A percentile compares a stretch with the other conserved stretches of the same genome.
Conservation (phyloP, 1,140 invertebrate species). For the Metopolophium dirhodum region DNA sequence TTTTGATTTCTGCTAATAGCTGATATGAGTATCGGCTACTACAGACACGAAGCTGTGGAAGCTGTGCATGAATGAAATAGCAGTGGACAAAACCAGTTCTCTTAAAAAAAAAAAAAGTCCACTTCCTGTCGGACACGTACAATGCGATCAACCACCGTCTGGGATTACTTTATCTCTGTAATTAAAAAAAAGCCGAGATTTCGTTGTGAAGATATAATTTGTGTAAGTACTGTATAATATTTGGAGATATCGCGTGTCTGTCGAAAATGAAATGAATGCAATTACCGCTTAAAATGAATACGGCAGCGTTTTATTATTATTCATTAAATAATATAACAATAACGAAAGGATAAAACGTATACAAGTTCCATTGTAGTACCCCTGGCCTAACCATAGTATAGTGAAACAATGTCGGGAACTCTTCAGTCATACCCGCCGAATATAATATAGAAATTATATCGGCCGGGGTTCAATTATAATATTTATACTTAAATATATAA, state of each 20-base stretch:
- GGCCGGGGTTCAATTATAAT: not conserved
- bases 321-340: not conserved
- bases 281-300: slow-evolving; percentile 3
- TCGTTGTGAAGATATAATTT: slow-evolving; percentile 2
- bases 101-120: not conserved
- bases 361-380: not conserved
- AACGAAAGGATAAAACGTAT: not conserved
- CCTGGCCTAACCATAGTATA: not conserved
- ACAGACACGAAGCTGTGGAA: not conserved
- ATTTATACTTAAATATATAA: slow-evolving; percentile 8
- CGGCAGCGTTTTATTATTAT: slow-evolving; percentile 32
- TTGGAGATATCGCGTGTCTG: slow-evolving; percentile 35
- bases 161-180: not conserved
- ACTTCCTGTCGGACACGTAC: not conserved
- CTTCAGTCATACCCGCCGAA: slow-evolving; percentile 7
- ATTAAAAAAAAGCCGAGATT: slow-evolving; percentile 35
- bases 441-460: slow-evolving; percentile 50
- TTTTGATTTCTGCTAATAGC: slow-evolving; percentile 3
- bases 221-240: not conserved
- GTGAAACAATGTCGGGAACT: slow-evolving; percentile 38
- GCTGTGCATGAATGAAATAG: not conserved
- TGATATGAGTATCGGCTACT: not conserved
- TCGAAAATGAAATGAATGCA: not conserved
- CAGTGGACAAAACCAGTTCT: slow-evolving; percentile 25
- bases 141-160: not conserved